Conservation (phyloP, 2,888 invertebrate genomes). For the Teleiodes luculella region DNA sequence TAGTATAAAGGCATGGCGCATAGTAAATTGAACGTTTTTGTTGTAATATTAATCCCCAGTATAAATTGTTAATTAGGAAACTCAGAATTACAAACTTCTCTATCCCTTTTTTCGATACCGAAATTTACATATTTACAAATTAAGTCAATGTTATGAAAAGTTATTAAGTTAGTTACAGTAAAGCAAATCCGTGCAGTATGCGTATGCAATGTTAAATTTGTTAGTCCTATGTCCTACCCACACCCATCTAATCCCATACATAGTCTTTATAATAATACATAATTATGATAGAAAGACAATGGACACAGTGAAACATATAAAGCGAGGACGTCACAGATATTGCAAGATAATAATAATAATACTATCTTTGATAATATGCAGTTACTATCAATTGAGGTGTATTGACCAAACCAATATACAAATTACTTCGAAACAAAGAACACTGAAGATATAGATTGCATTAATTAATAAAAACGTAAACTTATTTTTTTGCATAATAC, state of each 20-base stretch:
- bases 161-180: not conserved
- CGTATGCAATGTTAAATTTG: not conserved
- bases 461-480: too few relatives aligned
- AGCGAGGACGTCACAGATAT: not conserved
- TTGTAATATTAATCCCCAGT: too few relatives aligned
- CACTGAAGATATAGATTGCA: too few relatives aligned
- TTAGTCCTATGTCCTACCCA: not conserved
- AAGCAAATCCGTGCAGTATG: not conserved
- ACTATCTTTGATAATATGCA: not conserved
- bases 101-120: too few relatives aligned
- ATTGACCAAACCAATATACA: not conserved
- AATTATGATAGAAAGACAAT: not conserved
- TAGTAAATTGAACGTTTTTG: too few relatives aligned
- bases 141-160: not conserved
- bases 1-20: too few relatives aligned
- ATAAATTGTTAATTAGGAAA: too few relatives aligned
- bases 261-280: not conserved
- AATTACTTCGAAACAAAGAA: not conserved
- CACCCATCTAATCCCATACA: not conserved
- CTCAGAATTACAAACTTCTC: too few relatives aligned
- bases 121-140: not conserved
- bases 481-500: too few relatives aligned
- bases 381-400: not conserved
- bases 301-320: slow-evolving; percentile 1
- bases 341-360: not conserved